These are phyloP conservation scores for Congeria kusceri DNA, from an alignment of 2,888 invertebrate species.

Conservation along the genomic window DNA sequence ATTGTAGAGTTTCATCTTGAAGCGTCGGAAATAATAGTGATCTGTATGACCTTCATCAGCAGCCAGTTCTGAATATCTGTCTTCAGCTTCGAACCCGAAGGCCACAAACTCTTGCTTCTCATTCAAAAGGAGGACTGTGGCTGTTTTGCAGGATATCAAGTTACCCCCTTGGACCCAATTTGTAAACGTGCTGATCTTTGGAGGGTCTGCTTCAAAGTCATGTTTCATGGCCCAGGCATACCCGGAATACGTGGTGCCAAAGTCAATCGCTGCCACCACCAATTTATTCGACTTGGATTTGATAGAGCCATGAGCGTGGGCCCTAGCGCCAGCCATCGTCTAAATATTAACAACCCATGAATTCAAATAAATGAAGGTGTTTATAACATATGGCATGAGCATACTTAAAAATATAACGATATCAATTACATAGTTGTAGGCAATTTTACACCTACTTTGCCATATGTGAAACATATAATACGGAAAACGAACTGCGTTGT, in stretches of 20 bases:
- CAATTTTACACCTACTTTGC: too few relatives aligned
- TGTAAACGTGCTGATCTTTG: constrained; percentile 35
- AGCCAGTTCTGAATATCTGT: constrained; percentile 48
- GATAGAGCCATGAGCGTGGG: background rate
- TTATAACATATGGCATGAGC: too few relatives aligned
- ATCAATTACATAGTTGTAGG: too few relatives aligned
- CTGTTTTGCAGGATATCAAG: constrained; percentile 38
- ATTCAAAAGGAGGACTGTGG: constrained; percentile 47
- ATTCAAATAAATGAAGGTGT: too few relatives aligned
- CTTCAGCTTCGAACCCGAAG: constrained; percentile 59
- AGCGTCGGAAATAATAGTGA: constrained; percentile 53
- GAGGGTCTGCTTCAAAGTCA: constrained; percentile 38
- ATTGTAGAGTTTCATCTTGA: constrained; percentile 54
- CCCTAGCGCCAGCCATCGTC: too few relatives aligned
- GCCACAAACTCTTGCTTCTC: constrained; percentile 11
- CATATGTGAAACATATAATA: too few relatives aligned
- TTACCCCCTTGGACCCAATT: constrained; percentile 20
- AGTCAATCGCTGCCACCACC: background rate
- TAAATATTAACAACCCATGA: too few relatives aligned
- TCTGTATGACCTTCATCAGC: constrained; percentile 38
- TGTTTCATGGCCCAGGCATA: constrained; percentile 6
- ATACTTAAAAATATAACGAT: too few relatives aligned
- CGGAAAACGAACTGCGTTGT: too few relatives aligned
- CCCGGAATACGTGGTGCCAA: background rate
- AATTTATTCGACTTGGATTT: background rate